Percentiles rank a stretch among this genome's conserved stretches.
Conservation (phyloP, 2,113 vertebrate species). For the Alectura lathami region DNA sequence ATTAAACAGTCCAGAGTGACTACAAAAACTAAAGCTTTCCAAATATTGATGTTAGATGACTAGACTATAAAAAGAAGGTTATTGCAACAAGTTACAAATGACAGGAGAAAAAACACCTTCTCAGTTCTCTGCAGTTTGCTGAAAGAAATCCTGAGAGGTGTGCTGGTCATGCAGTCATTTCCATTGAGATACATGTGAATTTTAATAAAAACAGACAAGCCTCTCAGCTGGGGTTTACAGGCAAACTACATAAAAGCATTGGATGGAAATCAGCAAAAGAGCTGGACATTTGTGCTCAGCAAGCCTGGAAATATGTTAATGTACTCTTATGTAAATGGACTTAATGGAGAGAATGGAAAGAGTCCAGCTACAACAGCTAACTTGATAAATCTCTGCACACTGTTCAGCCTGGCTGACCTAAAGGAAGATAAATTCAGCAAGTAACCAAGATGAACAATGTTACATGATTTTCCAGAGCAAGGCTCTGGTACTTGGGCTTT, state of each 20-base stretch:
- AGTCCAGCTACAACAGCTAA: not conserved
- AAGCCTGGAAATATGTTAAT: conserved; percentile 7
- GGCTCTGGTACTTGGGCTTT: not conserved
- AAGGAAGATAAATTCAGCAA: not conserved
- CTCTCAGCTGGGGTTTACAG: not conserved
- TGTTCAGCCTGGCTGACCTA: not conserved
- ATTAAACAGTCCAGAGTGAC: not conserved
- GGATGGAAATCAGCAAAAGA: conserved; percentile 12
- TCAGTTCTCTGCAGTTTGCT: not conserved
- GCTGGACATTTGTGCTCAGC: not conserved
- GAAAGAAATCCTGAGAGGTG: not conserved
- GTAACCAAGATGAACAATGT: not conserved
- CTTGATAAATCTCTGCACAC: not conserved
- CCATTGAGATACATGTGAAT: conserved; percentile 18
- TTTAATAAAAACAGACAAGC: conserved; percentile 42
- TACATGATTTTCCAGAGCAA: not conserved
- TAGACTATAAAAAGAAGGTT: not conserved
- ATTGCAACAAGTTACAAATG: not conserved
- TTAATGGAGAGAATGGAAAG: conserved; percentile 27
- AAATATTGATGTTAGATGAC: not conserved
- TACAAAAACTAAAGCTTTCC: not conserved
- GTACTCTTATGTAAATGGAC: not conserved
- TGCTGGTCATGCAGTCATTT: not conserved
- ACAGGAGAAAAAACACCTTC: not conserved
- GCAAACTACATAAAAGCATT: not conserved